Conservation (phyloP, 2,797 vertebrate genomes). For the Hypotaenidia okinawae region DNA sequence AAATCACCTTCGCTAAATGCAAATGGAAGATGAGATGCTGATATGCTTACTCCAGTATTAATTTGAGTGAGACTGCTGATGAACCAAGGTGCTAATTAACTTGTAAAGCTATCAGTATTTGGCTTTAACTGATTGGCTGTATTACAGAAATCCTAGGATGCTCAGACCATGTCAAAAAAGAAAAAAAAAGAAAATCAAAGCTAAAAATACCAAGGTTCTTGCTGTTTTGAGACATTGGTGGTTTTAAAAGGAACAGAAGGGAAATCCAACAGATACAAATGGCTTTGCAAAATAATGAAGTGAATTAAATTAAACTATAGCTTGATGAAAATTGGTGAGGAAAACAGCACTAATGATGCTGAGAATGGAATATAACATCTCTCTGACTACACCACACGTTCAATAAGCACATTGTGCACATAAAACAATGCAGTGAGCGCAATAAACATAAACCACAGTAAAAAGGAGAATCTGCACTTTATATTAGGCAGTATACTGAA, state of each 20-base stretch:
- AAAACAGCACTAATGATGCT: conserved; percentile 57
- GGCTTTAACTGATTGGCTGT: conserved; percentile 41
- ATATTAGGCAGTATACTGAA: conserved; percentile 43
- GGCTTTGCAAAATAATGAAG: conserved; percentile 66
- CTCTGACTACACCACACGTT: conserved; percentile 44
- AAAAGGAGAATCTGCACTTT: conserved; percentile 60
- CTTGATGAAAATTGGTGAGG: conserved; percentile 64
- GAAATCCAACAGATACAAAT: conserved; percentile 52
- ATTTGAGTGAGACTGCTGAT: conserved; percentile 44
- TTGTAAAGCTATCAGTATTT: conserved; percentile 19
- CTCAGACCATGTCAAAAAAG: neutral
- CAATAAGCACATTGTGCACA: conserved; percentile 49
- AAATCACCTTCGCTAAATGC: conserved; percentile 47
- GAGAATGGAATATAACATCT: conserved; percentile 61
- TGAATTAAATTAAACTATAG: conserved; percentile 69
- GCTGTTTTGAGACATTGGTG: conserved; percentile 12
- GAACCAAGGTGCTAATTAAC: conserved; percentile 61
- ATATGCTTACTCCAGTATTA: conserved; percentile 19
- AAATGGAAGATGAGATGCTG: conserved; percentile 22
- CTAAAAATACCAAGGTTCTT: conserved; percentile 44
- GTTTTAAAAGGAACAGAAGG: conserved; percentile 51
- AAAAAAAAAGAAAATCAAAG: neutral
- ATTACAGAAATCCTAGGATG: neutral
- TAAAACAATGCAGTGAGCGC: conserved; percentile 60
- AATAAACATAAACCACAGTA: conserved; percentile 72